These are phyloP conservation scores for Nemoura dubitans DNA, from an alignment of 2,888 invertebrate genomes.

Conservation along the genomic window DNA sequence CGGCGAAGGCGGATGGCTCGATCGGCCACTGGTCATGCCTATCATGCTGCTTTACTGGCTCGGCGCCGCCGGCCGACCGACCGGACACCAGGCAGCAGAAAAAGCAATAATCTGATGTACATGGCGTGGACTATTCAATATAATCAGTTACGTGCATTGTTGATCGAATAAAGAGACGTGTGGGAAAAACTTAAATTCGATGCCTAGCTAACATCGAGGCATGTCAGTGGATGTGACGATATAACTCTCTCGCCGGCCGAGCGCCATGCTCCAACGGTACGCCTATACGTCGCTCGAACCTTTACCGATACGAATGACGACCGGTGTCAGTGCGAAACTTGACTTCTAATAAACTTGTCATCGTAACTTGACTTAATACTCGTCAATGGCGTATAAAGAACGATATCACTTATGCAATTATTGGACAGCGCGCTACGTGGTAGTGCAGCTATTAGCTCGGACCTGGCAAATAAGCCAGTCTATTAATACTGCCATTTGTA, in stretches of 20 bases:
- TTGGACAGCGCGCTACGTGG: constrained; percentile 33
- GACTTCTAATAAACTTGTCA: constrained; percentile 41
- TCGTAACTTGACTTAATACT: constrained; percentile 39
- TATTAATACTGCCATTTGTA: constrained; percentile 43
- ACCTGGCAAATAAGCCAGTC: constrained; percentile 41
- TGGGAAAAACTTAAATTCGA: constrained; percentile 31
- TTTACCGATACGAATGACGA: background rate
- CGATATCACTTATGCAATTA: constrained; percentile 35
- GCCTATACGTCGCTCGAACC: background rate
- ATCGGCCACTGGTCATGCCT: background rate
- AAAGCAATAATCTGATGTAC: constrained; percentile 15
- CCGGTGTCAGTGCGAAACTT: constrained; percentile 34
- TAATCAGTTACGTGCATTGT: constrained; percentile 26
- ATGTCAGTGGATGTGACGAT: constrained; percentile 1
- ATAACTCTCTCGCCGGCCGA: background rate
- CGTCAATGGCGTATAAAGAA: constrained; percentile 24
- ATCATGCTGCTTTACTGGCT: constrained; percentile 5
- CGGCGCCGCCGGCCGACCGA: constrained; percentile 26
- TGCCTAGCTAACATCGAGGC: constrained; percentile 1
- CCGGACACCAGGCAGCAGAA: no score
- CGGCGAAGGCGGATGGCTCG: background rate
- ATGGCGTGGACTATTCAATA: background rate
- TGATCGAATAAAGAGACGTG: constrained; percentile 30
- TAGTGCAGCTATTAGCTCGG: constrained; percentile 29
- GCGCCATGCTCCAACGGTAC: background rate